Evolutionary conservation across 2,113 vertebrate species (phyloP).

Genomic region (Hippolais icterina): DNA sequence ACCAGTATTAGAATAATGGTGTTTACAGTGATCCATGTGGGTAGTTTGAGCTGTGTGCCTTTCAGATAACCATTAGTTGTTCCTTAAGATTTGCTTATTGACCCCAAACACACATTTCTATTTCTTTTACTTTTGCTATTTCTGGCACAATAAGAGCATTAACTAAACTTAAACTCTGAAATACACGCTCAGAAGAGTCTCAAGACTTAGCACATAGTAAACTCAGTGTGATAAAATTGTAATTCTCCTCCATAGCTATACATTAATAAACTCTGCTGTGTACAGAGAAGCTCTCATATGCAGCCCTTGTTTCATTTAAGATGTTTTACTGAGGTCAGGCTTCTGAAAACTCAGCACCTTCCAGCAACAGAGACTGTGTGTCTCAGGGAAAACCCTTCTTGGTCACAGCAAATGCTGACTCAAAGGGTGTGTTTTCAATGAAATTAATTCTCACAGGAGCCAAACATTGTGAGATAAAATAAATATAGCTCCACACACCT

Average conservation of each 20-base stretch:
- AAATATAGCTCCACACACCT: background rate
- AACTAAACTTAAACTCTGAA: background rate
- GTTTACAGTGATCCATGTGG: background rate
- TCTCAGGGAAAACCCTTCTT: background rate
- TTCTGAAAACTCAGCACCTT: background rate
- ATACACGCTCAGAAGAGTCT: background rate
- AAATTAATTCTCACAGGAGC: background rate
- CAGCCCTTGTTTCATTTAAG: background rate
- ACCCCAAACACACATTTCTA: rapidly evolving
- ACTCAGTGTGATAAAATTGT: background rate
- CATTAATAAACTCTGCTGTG: background rate
- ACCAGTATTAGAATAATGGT: background rate
- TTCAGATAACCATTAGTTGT: background rate
- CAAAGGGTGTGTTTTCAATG: background rate
- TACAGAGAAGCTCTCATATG: background rate
- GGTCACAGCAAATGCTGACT: background rate
- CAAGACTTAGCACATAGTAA: background rate
- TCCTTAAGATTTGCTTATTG: background rate
- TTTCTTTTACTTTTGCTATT: background rate
- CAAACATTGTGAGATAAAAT: background rate
- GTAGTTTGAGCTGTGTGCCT: background rate
- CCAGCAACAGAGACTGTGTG: background rate
- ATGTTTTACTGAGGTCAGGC: background rate
- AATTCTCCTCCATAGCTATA: background rate
- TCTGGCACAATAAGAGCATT: background rate